phyloP scores from a whole-genome alignment of 2,888 invertebrate species.

The Yponomeuta cagnagella region DNA sequence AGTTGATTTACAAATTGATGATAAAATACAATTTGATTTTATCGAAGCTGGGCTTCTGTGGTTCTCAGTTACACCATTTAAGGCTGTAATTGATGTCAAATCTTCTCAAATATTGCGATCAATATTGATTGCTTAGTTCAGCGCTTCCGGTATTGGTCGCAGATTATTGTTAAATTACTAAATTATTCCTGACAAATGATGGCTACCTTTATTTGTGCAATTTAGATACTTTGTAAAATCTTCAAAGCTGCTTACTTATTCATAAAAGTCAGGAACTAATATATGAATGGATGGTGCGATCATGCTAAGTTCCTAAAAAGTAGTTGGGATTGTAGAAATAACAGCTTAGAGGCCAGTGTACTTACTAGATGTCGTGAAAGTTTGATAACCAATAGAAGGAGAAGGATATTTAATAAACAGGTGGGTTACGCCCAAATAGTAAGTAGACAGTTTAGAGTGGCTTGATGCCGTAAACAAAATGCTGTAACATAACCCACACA shows the following conservation, averaged over 20 bases:
- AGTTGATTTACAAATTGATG: too few species aligned
- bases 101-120: slow-evolving; percentile 1
- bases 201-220: not conserved
- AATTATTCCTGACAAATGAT: slow-evolving; percentile 7
- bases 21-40: too few species aligned
- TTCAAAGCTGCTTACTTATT: not conserved
- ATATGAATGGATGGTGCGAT: not conserved
- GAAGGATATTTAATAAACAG: too few species aligned
- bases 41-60: too few species aligned
- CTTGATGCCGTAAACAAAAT: too few species aligned
- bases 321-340: too few species aligned
- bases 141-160: not conserved
- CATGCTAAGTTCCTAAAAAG: not conserved
- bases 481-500: too few species aligned
- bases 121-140: not conserved
- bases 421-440: too few species aligned
- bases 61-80: not conserved
- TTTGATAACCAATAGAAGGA: too few species aligned
- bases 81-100: not conserved
- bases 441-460: too few species aligned
- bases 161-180: not conserved
- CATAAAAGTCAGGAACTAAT: not conserved
- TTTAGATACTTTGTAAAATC: not conserved
- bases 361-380: too few species aligned
- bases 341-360: too few species aligned